Percentiles rank a stretch among this genome's conserved stretches.
Evolutionary conservation across 2,888 invertebrate species (phyloP).

Genomic region (Platycnemis pennipes): DNA sequence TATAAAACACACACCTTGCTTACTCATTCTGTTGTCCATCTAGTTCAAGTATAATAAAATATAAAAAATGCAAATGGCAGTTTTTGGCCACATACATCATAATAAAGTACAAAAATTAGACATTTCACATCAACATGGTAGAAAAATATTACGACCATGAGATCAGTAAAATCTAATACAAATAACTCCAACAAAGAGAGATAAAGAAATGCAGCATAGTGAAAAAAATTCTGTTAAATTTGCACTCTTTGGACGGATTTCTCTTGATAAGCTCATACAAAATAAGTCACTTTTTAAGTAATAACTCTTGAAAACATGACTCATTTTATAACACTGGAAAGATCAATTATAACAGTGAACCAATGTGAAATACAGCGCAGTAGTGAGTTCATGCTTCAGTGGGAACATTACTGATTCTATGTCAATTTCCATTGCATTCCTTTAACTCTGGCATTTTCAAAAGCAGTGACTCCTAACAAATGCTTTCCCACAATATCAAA

Average conservation of each 20-base stretch:
- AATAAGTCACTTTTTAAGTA: constrained; percentile 32
- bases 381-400: constrained; percentile 50
- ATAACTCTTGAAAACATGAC: neutral
- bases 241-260: constrained; percentile 34
- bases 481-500: constrained; percentile 21
- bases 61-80: constrained; percentile 31
- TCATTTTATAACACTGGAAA: neutral
- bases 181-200: constrained; percentile 55
- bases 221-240: neutral
- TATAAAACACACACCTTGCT: neutral
- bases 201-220: neutral
- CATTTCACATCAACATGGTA: constrained; percentile 24
- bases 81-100: constrained; percentile 21
- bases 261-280: constrained; percentile 42
- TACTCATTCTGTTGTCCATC: neutral
- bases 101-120: constrained; percentile 54
- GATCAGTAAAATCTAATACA: constrained; percentile 44
- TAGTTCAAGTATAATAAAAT: neutral
- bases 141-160: constrained; percentile 62
- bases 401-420: constrained; percentile 16
- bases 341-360: constrained; percentile 43
- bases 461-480: constrained; percentile 13
- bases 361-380: constrained; percentile 39
- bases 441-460: constrained; percentile 23
- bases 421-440: constrained; percentile 20